A percentile compares a stretch with the other conserved stretches of the same genome.
Conservation (phyloP, 2,113 vertebrate species). For the Hepsetus odoe region DNA sequence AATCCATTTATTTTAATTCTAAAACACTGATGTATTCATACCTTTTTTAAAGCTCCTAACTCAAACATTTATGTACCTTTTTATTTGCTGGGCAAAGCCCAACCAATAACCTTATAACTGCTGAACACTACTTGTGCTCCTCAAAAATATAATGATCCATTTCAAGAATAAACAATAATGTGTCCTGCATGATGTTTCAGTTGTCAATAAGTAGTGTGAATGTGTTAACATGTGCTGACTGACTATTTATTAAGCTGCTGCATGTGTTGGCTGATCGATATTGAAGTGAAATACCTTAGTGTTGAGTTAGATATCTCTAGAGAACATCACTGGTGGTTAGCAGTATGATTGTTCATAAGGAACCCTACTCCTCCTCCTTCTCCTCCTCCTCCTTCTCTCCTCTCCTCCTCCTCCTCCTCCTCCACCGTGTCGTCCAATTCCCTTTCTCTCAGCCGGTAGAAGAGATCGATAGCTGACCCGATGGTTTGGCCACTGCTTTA, state of each 20-base stretch:
- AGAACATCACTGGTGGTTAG: conserved; percentile 90
- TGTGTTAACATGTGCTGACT: conserved; percentile 3
- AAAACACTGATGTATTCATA: too few species aligned
- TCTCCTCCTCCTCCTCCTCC: conserved; percentile 58
- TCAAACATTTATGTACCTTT: too few species aligned
- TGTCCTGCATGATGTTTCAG: not conserved
- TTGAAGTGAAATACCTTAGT: conserved; percentile 80
- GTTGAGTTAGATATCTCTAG: conserved; percentile 92
- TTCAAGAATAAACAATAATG: conserved; percentile 1
- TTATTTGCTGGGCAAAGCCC: not conserved
- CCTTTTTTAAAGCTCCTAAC: too few species aligned
- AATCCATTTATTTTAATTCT: too few species aligned
- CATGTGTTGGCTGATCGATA: conserved; percentile 77
- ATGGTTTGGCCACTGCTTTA: conserved; percentile 82
- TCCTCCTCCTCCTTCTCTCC: conserved; percentile 52
- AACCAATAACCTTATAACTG: not conserved
- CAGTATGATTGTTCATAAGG: conserved; percentile 90
- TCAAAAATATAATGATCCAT: not conserved
- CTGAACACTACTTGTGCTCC: too few species aligned
- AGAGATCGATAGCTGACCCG: conserved; percentile 84
- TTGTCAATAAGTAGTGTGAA: conserved; percentile 7
- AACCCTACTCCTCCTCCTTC: conserved; percentile 47
- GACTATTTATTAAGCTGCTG: conserved; percentile 62
- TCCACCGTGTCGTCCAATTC: conserved; percentile 53
- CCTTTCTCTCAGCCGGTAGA: conserved; percentile 69